Evolutionary conservation across 2,888 invertebrate species (phyloP).

Genomic region (Thecocarcelia acutangulata): DNA sequence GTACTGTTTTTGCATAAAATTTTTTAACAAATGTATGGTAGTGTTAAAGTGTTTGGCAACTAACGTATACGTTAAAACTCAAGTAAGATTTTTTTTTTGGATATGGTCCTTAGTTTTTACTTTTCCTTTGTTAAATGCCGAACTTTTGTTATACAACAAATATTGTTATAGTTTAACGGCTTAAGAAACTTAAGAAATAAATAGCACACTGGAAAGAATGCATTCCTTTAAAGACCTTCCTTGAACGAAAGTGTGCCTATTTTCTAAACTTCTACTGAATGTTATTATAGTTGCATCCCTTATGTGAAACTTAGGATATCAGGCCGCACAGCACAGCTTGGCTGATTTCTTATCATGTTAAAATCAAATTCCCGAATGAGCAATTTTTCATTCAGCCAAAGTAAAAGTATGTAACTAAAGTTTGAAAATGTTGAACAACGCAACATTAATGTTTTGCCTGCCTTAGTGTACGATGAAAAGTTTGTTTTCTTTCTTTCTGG

Average conservation of each 20-base stretch:
- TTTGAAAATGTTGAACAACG: slow-evolving; percentile 48
- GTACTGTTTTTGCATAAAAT: too few species aligned
- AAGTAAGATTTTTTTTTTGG: too few species aligned
- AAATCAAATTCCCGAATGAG: slow-evolving; percentile 80
- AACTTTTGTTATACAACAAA: too few species aligned
- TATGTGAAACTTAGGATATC: slow-evolving; percentile 19
- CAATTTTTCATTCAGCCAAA: slow-evolving; percentile 79
- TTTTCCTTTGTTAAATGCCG: too few species aligned
- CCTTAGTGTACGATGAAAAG: slow-evolving; percentile 11
- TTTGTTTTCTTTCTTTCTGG: background rate
- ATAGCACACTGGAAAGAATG: background rate
- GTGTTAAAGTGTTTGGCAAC: too few species aligned
- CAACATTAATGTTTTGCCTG: background rate
- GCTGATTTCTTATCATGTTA: slow-evolving; percentile 76
- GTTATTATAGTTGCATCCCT: slow-evolving; percentile 58
- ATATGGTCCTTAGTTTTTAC: too few species aligned
- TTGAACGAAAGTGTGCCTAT: background rate
- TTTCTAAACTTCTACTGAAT: slow-evolving; percentile 32
- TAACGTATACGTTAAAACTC: too few species aligned
- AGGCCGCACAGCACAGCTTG: slow-evolving; percentile 31
- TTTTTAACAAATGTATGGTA: too few species aligned
- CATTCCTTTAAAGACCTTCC: slow-evolving; percentile 9
- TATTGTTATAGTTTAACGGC: too few species aligned
- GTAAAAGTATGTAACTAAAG: slow-evolving; percentile 73
- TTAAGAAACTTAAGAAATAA: too few species aligned